These are phyloP conservation scores for Cloeon dipterum DNA, from an alignment of 2,888 invertebrate genomes.

Conservation along the genomic window DNA sequence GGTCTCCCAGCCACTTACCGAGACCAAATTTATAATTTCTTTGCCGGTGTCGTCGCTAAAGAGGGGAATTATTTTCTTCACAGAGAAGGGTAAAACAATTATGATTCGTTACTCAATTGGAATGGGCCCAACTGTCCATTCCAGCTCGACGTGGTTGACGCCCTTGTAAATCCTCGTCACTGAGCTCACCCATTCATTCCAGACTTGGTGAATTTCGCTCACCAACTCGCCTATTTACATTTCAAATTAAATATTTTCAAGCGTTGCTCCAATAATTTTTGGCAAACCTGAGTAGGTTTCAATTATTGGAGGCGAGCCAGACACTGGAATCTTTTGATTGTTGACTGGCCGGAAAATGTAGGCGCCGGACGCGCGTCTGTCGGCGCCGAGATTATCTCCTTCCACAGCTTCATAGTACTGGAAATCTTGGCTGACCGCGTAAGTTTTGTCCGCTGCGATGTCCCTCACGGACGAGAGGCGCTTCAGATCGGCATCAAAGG, in stretches of 20 bases:
- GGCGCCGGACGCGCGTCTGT: no score
- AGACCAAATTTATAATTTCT: conserved; percentile 57
- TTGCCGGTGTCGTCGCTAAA: conserved; percentile 40
- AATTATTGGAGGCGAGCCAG: neutral
- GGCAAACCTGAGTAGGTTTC: neutral
- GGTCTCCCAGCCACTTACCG: conserved; percentile 29
- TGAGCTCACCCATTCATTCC: conserved; percentile 34
- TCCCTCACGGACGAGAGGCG: no score
- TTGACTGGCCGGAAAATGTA: conserved; percentile 38
- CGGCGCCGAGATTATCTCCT: no score
- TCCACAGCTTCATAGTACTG: no score
- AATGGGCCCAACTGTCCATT: conserved; percentile 31
- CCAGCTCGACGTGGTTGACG: conserved; percentile 22
- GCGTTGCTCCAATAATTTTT: no score
- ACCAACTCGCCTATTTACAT: conserved; percentile 16
- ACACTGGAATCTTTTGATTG: conserved; percentile 15
- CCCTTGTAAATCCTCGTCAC: conserved; percentile 29
- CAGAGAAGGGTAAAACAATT: conserved; percentile 5
- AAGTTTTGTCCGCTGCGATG: no score
- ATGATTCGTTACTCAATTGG: conserved; percentile 16
- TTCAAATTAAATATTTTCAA: neutral
- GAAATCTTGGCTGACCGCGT: no score
- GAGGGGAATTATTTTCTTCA: no score
- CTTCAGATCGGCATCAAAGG: no score
- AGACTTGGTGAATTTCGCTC: conserved; percentile 40